Evolutionary conservation across 2,797 vertebrate genomes (phyloP).

Genomic region (Hapalemur alaotrensis): DNA sequence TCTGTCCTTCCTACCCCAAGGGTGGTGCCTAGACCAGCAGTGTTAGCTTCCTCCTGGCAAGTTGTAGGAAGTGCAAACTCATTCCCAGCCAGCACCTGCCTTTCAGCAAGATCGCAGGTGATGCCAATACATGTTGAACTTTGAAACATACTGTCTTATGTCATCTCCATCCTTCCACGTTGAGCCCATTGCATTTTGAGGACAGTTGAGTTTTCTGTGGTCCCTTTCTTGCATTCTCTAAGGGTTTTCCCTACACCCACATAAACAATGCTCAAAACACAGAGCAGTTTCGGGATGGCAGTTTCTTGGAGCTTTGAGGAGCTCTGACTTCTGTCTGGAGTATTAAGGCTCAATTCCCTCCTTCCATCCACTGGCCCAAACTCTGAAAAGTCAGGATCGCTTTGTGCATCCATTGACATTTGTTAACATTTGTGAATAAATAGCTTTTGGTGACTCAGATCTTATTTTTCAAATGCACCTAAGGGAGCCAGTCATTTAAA

Average conservation of each 20-base stretch:
- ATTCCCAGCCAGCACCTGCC: neutral
- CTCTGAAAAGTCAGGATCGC: neutral
- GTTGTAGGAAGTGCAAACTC: neutral
- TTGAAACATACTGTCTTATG: neutral
- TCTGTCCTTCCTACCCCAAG: neutral
- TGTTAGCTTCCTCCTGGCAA: neutral
- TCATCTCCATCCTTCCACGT: neutral
- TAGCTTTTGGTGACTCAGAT: neutral
- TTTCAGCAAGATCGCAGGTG: neutral
- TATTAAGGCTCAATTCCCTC: neutral
- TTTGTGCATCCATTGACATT: neutral
- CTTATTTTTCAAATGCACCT: constrained; percentile 34
- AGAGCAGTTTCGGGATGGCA: neutral
- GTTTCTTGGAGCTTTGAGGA: neutral
- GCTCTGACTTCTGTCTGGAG: neutral
- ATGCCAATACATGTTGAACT: fast-evolving
- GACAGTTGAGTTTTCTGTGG: neutral
- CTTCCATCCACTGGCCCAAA: neutral
- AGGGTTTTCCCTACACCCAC: neutral
- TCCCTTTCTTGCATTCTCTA: neutral
- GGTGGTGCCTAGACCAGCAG: neutral
- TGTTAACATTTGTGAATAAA: constrained; percentile 40
- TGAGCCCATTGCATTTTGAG: neutral
- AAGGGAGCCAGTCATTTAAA: neutral
- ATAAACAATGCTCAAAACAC: neutral